phyloP scores from a whole-genome alignment of 2,888 invertebrate species.

The Apomyelois bistriatella region DNA sequence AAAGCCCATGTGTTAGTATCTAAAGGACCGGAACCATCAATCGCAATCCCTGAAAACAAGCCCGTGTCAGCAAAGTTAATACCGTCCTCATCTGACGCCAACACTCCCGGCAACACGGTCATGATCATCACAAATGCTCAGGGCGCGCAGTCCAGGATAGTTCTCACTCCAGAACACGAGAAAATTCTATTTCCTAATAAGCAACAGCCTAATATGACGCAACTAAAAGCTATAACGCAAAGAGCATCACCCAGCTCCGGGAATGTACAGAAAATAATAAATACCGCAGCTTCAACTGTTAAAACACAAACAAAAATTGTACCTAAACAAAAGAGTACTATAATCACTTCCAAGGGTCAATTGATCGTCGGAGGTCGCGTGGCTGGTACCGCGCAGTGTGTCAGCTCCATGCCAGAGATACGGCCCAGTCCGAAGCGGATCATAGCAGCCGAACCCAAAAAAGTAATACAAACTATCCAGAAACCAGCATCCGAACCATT shows the following conservation, averaged over 20 bases:
- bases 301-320: constrained; percentile 56
- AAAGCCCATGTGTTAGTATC: constrained; percentile 67
- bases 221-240: constrained; percentile 61
- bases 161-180: constrained; percentile 81
- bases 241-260: constrained; percentile 46
- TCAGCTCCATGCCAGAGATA: constrained; percentile 70
- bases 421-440: constrained; percentile 56
- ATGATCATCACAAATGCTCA: constrained; percentile 83
- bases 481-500: constrained; percentile 60
- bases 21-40: constrained; percentile 46
- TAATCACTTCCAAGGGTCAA: constrained; percentile 80
- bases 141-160: constrained; percentile 80
- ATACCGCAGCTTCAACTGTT: constrained; percentile 35
- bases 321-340: constrained; percentile 70
- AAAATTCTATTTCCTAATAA: constrained; percentile 79
- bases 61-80: constrained; percentile 64
- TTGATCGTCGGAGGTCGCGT: constrained; percentile 72
- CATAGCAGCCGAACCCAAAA: constrained; percentile 56
- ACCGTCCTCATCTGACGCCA: constrained; percentile 50
- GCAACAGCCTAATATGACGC: constrained; percentile 58
- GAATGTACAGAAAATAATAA: constrained; percentile 42
- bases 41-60: constrained; percentile 47
- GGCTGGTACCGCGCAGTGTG: constrained; percentile 63
- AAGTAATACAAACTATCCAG: constrained; percentile 55
- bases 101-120: constrained; percentile 73